Conservation (phyloP, 53 echinoderm and acorn worm species). For the Stichopus horrens region DNA sequence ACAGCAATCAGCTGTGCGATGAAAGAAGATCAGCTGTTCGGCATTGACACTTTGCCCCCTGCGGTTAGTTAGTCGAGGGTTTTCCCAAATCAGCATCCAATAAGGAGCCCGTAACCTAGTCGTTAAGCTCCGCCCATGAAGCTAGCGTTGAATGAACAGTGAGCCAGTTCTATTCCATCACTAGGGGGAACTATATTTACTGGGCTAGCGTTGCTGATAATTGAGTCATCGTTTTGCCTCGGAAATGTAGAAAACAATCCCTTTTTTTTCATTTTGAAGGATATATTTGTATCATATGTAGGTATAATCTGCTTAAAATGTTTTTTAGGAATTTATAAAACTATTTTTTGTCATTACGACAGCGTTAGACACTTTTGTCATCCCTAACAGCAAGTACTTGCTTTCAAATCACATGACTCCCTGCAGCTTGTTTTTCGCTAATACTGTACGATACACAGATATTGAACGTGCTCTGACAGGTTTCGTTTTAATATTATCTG, state of each 20-base stretch:
- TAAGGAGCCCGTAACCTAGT: slow-evolving; percentile 28
- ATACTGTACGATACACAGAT: neutral
- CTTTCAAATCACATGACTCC: slow-evolving; percentile 15
- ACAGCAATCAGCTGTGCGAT: slow-evolving; percentile 19
- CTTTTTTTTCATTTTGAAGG: too few relatives aligned
- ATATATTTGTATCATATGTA: too few relatives aligned
- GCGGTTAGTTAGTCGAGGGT: slow-evolving; percentile 26
- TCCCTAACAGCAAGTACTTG: slow-evolving; percentile 22
- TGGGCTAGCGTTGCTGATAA: too few relatives aligned
- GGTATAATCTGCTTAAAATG: neutral
- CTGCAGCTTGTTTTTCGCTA: too few relatives aligned
- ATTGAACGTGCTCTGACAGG: slow-evolving; percentile 30
- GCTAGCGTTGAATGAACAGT: slow-evolving; percentile 28
- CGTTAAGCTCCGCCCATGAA: slow-evolving; percentile 1
- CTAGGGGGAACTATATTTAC: neutral
- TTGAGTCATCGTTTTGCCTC: too few relatives aligned
- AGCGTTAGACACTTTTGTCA: neutral
- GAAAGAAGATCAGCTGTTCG: slow-evolving; percentile 54
- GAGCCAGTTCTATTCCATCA: neutral
- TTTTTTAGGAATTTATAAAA: too few relatives aligned
- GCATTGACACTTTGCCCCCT: slow-evolving; percentile 58
- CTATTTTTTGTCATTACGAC: neutral
- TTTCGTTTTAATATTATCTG: slow-evolving; percentile 28
- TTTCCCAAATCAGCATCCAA: slow-evolving; percentile 7
- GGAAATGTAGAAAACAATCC: too few relatives aligned